These are phyloP conservation scores for Rhinolophus sinicus DNA, from an alignment of 2,113 vertebrate species.

Conservation along the genomic window DNA sequence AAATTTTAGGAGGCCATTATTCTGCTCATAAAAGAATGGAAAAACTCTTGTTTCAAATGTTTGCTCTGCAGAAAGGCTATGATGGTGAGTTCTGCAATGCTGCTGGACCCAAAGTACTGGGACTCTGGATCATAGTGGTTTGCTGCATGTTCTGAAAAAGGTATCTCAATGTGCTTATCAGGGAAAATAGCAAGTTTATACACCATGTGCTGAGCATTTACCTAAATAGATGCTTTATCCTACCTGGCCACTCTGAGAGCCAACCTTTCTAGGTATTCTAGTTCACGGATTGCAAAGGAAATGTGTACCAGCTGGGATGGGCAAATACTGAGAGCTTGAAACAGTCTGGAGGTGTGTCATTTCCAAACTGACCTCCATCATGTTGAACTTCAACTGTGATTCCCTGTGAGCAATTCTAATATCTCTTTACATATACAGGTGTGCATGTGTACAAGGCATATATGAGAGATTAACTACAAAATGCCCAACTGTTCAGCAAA, in stretches of 20 bases:
- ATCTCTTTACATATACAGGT: not conserved
- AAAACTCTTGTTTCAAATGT: not conserved
- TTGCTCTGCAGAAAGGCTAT: not conserved
- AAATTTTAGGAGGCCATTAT: not conserved
- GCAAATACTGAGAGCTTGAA: not conserved
- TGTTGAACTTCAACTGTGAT: not conserved
- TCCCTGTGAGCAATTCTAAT: constrained; percentile 9
- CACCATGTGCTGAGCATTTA: not conserved
- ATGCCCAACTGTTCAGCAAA: not conserved
- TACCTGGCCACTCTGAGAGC: not conserved
- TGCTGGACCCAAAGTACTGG: not conserved
- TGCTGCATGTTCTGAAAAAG: not conserved
- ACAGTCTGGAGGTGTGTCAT: not conserved
- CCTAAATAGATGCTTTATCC: not conserved
- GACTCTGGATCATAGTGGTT: not conserved
- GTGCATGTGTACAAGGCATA: not conserved
- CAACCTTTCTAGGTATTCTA: constrained; percentile 17
- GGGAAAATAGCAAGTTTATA: constrained; percentile 12
- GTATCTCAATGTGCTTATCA: not conserved
- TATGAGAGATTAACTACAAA: not conserved
- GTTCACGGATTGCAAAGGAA: not conserved
- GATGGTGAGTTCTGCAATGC: not conserved
- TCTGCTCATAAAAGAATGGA: not conserved
- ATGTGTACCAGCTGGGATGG: not conserved
- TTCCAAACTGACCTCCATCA: not conserved